Evolutionary conservation across 2,888 invertebrate genomes (phyloP).

Genomic region (Teleiodes luculella): DNA sequence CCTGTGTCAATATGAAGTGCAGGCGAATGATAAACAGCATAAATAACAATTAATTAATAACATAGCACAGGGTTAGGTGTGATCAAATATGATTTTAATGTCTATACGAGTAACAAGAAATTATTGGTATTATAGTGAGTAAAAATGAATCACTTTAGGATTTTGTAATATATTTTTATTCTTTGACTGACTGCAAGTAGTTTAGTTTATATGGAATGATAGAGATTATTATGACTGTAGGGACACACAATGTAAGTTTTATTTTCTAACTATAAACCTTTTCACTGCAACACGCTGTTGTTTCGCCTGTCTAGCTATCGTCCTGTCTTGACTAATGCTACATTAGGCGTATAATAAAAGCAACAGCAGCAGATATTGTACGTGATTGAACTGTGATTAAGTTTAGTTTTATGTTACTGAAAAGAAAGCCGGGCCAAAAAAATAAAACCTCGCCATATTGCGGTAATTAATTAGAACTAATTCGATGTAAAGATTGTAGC

Average conservation of each 20-base stretch:
- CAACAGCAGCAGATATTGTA: neutral
- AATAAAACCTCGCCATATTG: no score
- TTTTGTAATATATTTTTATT: conserved; percentile 32
- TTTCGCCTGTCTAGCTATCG: neutral
- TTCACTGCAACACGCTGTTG: neutral
- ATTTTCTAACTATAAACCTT: conserved; percentile 19
- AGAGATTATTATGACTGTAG: conserved; percentile 16
- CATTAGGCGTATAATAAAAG: neutral
- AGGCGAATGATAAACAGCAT: no score
- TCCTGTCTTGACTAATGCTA: neutral
- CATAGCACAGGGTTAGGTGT: no score
- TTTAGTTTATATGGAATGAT: conserved; percentile 3
- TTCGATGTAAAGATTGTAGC: no score
- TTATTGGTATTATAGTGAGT: no score
- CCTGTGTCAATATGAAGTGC: no score
- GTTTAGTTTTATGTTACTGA: conserved; percentile 32
- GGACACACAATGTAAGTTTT: conserved; percentile 11
- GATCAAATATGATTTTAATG: no score
- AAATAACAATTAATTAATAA: no score
- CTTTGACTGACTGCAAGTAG: conserved; percentile 45
- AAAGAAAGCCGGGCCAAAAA: no score
- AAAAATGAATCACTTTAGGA: neutral
- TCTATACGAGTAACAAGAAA: no score
- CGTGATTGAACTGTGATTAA: conserved; percentile 34
- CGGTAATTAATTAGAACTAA: no score